Evolutionary conservation across 2,113 vertebrate genomes (phyloP).

Genomic region (Festucalex cinctus): DNA sequence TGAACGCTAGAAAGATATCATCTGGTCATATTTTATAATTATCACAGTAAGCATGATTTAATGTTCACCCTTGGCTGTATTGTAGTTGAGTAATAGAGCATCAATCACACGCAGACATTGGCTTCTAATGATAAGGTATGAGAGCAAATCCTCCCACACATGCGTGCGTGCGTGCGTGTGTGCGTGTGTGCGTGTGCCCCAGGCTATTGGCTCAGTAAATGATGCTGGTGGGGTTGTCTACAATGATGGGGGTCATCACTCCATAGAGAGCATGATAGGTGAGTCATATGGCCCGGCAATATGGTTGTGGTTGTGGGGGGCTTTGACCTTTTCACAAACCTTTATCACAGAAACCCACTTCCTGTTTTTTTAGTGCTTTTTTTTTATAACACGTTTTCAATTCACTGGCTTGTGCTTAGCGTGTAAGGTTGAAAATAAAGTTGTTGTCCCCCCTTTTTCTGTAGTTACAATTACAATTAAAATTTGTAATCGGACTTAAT

Average conservation of each 20-base stretch:
- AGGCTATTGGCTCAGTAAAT: slow-evolving; percentile 56
- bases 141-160: slow-evolving; percentile 36
- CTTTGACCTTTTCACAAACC: slow-evolving; percentile 29
- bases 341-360: slow-evolving; percentile 33
- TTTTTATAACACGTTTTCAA: slow-evolving; percentile 2
- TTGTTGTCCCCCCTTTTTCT: too few relatives aligned
- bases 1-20: not conserved
- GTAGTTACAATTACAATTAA: too few relatives aligned
- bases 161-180: slow-evolving; percentile 16
- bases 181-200: slow-evolving; percentile 15
- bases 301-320: slow-evolving; percentile 13
- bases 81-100: slow-evolving; percentile 53
- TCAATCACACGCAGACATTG: slow-evolving; percentile 35
- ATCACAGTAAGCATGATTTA: slow-evolving; percentile 53
- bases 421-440: too few relatives aligned
- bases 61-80: slow-evolving; percentile 45
- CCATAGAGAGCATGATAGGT: slow-evolving; percentile 50
- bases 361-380: not conserved
- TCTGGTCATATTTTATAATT: slow-evolving; percentile 44
- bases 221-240: slow-evolving; percentile 50
- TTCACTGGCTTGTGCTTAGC: slow-evolving; percentile 8
- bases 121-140: slow-evolving; percentile 58
- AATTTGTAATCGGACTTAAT: too few relatives aligned
- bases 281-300: slow-evolving; percentile 49
- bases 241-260: slow-evolving; percentile 57